Conservation (phyloP, 1,140 invertebrate genomes). For the Mercenaria mercenaria region DNA sequence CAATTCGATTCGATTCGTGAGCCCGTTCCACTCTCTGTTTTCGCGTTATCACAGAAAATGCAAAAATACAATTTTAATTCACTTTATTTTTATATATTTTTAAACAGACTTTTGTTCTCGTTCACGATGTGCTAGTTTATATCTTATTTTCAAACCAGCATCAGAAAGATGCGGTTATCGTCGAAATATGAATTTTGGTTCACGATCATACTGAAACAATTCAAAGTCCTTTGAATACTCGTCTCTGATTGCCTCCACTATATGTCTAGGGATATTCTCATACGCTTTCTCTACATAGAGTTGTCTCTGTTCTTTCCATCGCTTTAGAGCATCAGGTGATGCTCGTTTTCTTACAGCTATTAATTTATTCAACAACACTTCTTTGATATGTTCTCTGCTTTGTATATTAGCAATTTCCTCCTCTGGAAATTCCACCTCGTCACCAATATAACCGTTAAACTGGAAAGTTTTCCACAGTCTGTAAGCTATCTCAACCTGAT, state of each 20-base stretch:
- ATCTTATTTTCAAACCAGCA: too few species aligned
- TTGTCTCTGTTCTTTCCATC: constrained; percentile 37
- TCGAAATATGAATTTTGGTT: constrained; percentile 14
- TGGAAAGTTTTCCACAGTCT: constrained; percentile 48
- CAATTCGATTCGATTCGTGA: too few species aligned
- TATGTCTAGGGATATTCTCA: constrained; percentile 4
- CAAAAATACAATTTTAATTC: too few species aligned
- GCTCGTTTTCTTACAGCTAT: not conserved
- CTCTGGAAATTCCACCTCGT: constrained; percentile 31
- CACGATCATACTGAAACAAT: constrained; percentile 27
- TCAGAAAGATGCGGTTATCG: not conserved
- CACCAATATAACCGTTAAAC: constrained; percentile 44
- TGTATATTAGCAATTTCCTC: constrained; percentile 30
- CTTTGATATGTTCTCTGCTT: constrained; percentile 11
- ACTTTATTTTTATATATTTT: too few species aligned
- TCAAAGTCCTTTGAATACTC: constrained; percentile 28
- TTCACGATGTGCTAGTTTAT: too few species aligned
- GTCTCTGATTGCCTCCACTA: not conserved
- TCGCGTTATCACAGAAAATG: too few species aligned
- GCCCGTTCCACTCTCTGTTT: too few species aligned
- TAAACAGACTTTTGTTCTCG: too few species aligned
- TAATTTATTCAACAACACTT: constrained; percentile 15
- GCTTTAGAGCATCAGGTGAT: not conserved
- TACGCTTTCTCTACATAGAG: constrained; percentile 10
- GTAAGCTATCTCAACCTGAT: not conserved